These are phyloP conservation scores for Lagocephalus sceleratus DNA, from an alignment of 2,797 vertebrate genomes.

Conservation along the genomic window DNA sequence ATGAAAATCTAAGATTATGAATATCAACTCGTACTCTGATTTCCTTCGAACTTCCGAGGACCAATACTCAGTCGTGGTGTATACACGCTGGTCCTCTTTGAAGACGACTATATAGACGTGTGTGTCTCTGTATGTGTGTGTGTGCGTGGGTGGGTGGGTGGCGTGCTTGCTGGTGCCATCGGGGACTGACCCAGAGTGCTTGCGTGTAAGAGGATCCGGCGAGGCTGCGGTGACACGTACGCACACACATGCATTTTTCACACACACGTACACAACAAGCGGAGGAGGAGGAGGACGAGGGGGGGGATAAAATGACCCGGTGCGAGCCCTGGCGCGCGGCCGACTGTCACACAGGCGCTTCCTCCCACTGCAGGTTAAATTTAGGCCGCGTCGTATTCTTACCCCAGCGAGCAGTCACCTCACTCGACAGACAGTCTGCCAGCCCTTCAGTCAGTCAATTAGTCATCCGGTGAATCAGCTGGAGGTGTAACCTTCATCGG, in stretches of 20 bases:
- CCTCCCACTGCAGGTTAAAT: constrained; percentile 87
- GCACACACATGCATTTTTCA: constrained; percentile 27
- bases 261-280: constrained; percentile 54
- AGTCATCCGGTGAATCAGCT: constrained; percentile 61
- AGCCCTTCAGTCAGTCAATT: constrained; percentile 61
- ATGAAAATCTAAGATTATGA: too few species aligned
- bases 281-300: neutral
- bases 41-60: too few species aligned
- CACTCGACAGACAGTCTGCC: constrained; percentile 60
- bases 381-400: constrained; percentile 87
- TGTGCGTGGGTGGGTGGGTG: constrained; percentile 32
- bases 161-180: constrained; percentile 75
- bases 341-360: constrained; percentile 92
- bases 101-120: constrained; percentile 6
- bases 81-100: constrained; percentile 6
- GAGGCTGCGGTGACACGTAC: constrained; percentile 48
- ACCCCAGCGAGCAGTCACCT: constrained; percentile 66
- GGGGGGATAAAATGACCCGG: constrained; percentile 81
- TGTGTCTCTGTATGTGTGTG: constrained; percentile 23
- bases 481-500: constrained; percentile 63
- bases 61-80: too few species aligned
- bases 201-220: constrained; percentile 68
- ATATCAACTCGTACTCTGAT: too few species aligned
- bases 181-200: constrained; percentile 69
- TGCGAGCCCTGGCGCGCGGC: constrained; percentile 81